Percentiles rank a stretch among this genome's conserved stretches.
Evolutionary conservation across 2,113 vertebrate genomes (phyloP).

Genomic region (Platichthys stellatus): DNA sequence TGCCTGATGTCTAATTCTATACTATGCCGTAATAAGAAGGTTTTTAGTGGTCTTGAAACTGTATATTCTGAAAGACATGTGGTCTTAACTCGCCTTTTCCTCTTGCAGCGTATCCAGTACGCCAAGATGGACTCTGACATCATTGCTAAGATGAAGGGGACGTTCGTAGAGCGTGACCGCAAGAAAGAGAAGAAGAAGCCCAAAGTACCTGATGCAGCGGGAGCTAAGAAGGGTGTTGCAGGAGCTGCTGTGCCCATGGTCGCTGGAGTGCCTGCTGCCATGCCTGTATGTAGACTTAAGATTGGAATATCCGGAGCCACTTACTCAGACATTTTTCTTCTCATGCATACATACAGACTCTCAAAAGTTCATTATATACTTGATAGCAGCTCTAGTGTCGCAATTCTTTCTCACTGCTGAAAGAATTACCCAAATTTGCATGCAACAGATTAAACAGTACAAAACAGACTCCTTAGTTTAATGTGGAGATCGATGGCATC

Average conservation of each 20-base stretch:
- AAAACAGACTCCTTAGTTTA: background rate
- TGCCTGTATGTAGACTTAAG: slow-evolving; percentile 82
- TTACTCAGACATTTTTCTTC: too few species aligned
- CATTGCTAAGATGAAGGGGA: slow-evolving; percentile 95
- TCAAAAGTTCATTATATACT: too few species aligned
- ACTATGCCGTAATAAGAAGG: background rate
- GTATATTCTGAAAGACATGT: too few species aligned
- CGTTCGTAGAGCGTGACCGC: slow-evolving; percentile 91
- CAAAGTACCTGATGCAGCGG: slow-evolving; percentile 79
- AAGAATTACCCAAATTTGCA: too few species aligned
- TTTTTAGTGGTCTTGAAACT: background rate
- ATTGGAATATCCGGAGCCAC: background rate
- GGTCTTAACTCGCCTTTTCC: background rate
- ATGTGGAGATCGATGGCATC: background rate
- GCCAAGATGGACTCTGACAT: slow-evolving; percentile 90
- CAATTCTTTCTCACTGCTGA: background rate
- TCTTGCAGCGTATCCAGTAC: slow-evolving; percentile 88
- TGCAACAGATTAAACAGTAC: too few species aligned
- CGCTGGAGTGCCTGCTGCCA: slow-evolving; percentile 80
- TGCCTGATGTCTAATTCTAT: background rate
- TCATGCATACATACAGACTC: too few species aligned
- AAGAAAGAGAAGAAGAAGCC: slow-evolving; percentile 90
- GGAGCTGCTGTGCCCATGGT: slow-evolving; percentile 80
- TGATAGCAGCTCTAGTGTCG: too few species aligned
- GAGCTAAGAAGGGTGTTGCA: slow-evolving; percentile 83